Base-by-base conservation (phyloP, 2,797 vertebrate genomes). In the Adrianichthys oophorus region DNA sequence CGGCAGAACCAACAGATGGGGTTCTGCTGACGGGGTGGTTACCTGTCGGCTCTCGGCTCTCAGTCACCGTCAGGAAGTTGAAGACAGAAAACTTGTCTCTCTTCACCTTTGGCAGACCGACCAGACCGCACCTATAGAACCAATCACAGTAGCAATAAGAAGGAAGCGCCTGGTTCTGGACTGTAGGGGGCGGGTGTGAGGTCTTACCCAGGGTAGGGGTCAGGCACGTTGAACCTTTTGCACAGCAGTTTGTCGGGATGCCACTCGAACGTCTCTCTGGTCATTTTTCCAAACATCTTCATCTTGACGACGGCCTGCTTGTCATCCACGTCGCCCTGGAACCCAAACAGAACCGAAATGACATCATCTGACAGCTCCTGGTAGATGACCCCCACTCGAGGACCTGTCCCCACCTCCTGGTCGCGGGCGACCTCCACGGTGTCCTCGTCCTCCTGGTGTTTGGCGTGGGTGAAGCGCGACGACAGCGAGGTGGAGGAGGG, bases 221-320 rank as follows among this genome's bases (percentile, higher is more conserved):
- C 89, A 0, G 95, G 95, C 52, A 98, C 74, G 21, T 99, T 99
- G 83, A 99, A 98, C 56, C 97, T 93, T 89, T 90, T 98, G 80
- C 97, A 98, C 14, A 98, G 90, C 24, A 98, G 86, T 74, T 93
- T 96, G 59, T 97, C 94, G 0, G 97, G 97, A 64, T 97, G 94
- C 96, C 97, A 99, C 61, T 98, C 95, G 24, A 96, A 93, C 0
- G 71, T 91, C 62, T 98, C 96, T 84, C 97, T 91, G 47, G 97
- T 99, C 52, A 98, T 89, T 53, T 93, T 93, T 32, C 97, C 97
- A 59, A 98, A 98, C 95, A 97, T 95, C 89, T 96, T 99, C 95
- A 98, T 96, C 52, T 91, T 93, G 41, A 95, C 95, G 1, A 96
- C 97, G 0, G 92, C 87, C 64, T 94, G 90, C 63, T 97, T 95